phyloP scores from a whole-genome alignment of 2,113 vertebrate species.

The Felis catus region DNA sequence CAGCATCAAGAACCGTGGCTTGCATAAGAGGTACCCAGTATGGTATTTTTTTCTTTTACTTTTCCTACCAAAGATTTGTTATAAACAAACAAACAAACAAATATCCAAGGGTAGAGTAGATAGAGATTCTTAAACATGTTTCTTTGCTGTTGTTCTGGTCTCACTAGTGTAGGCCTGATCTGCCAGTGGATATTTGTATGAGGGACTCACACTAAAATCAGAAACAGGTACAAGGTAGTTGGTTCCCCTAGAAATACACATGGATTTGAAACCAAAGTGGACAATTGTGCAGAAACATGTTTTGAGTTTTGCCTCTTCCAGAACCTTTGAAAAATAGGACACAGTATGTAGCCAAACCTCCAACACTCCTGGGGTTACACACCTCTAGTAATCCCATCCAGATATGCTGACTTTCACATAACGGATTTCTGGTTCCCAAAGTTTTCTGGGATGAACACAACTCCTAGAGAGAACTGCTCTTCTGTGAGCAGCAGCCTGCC shows the following conservation, averaged over 20 bases:
- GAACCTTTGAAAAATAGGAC: slow-evolving; percentile 72
- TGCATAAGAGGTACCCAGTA: not conserved
- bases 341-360: slow-evolving; percentile 65
- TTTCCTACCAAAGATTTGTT: not conserved
- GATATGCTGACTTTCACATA: slow-evolving; percentile 62
- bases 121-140: not conserved
- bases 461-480: not conserved
- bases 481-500: slow-evolving; percentile 7
- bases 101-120: not conserved
- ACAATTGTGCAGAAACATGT: slow-evolving; percentile 70
- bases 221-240: slow-evolving; percentile 44
- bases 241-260: slow-evolving; percentile 46
- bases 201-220: slow-evolving; percentile 46
- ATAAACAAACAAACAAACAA: not conserved
- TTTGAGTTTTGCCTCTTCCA: slow-evolving; percentile 70
- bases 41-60: not conserved
- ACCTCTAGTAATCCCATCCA: slow-evolving; percentile 68
- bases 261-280: slow-evolving; percentile 54
- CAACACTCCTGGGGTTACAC: slow-evolving; percentile 55
- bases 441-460: slow-evolving; percentile 56
- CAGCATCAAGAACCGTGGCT: not conserved
- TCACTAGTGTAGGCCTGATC: not conserved
- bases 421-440: slow-evolving; percentile 60
- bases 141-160: not conserved
- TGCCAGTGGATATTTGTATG: slow-evolving; percentile 14